Evolutionary conservation across 1,140 invertebrate species (phyloP), one percentile per base, ranked within the genome.

Genomic region (Cyclargus thomasi): DNA sequence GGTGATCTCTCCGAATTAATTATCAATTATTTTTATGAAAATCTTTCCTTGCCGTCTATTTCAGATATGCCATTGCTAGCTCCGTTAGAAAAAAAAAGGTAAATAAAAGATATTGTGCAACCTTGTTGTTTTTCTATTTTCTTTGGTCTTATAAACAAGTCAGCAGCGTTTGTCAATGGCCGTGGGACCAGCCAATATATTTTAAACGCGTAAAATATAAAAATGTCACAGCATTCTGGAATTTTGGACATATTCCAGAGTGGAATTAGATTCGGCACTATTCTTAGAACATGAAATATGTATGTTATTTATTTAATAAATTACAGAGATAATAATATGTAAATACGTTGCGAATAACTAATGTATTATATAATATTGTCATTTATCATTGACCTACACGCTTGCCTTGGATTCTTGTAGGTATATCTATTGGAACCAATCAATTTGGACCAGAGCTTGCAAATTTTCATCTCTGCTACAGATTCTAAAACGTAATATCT

Each of bases 221-320:
- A 70, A 39, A 20, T 68, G 71, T 68, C 68, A 68, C 66, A 70
- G 70, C 66, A 22, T 70, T 72, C 64, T 73, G 71, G 72, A 77
- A 77, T 76, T 69, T 81, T 81, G 79, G 79, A 81, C 69, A 70
- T 63, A 73, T 70, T 79, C 79, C 79, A 81, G 77, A 75, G 72
- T 75, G 75, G 74, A 75, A 63, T 62, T 67, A 63, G 67, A 65
- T 74, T 70, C 63, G 64, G 70, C 65, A 64, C 70, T 79, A 74
- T 74, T 76, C 70, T 64, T 71, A 74, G 70, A 35, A 64, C 57
- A 53, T 62, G 68, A 67, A 72, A 68, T 64, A 66, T 68, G 68
- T 55, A 64, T 68, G 53, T 67, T 64, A 64, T 20, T 39, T 39
- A 64, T 39, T 17, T 64, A 36, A 20, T 20, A 11, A 20, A 20